Evolutionary conservation across 2,113 vertebrate species (phyloP).

Genomic region (Microcebus jonahi): DNA sequence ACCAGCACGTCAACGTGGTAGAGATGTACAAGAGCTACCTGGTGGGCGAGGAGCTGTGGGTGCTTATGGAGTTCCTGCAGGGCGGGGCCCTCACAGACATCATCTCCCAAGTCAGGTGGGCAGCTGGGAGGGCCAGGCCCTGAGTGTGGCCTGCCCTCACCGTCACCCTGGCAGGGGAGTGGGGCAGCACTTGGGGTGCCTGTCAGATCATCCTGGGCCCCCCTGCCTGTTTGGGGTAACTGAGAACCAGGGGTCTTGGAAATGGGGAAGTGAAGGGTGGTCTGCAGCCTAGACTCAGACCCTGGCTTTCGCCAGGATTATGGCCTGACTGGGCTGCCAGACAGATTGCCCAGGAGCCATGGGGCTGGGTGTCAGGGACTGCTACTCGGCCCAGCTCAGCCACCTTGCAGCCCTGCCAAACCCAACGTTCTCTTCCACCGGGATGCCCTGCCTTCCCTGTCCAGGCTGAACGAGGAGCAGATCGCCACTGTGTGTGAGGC

Average conservation of each 20-base stretch:
- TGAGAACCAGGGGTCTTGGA: not conserved
- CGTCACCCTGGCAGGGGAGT: not conserved
- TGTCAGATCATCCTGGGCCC: not conserved
- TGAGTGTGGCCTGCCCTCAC: not conserved
- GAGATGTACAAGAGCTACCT: conserved; percentile 99
- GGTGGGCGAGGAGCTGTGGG: conserved; percentile 99
- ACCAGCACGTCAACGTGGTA: conserved; percentile 97
- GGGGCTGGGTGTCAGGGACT: not conserved
- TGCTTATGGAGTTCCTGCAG: conserved; percentile 99
- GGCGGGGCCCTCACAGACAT: conserved; percentile 99
- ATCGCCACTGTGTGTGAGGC: conserved; percentile 98
- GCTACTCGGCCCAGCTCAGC: not conserved
- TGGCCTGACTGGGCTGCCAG: not conserved
- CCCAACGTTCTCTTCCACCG: not conserved
- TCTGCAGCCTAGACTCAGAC: not conserved
- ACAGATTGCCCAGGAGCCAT: not conserved
- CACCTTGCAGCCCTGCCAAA: not conserved
- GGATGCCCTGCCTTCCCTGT: not conserved
- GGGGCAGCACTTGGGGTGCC: not conserved
- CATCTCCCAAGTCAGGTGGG: conserved; percentile 96
- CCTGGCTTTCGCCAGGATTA: not conserved
- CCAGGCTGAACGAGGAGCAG: conserved; percentile 97
- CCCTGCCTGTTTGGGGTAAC: not conserved
- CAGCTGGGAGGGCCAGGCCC: not conserved
- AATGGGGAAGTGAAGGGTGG: not conserved